Evolutionary conservation across 1,140 invertebrate species (phyloP).

Genomic region (Lordiphosa mommai): DNA sequence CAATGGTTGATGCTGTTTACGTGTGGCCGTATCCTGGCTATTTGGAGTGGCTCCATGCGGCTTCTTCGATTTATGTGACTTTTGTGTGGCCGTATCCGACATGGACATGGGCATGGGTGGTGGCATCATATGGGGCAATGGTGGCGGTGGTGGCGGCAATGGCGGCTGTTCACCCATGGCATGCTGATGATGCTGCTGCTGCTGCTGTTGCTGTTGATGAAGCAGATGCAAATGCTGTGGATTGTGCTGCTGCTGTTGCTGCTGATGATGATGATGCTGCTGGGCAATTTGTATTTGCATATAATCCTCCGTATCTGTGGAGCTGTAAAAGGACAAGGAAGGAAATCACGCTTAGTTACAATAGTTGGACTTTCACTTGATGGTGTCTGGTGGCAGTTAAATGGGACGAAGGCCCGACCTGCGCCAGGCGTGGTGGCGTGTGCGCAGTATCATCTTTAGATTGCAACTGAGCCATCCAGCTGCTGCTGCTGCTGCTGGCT

Average conservation of each 20-base stretch:
- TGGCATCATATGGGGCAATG: slow-evolving; percentile 79
- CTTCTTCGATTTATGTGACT: slow-evolving; percentile 62
- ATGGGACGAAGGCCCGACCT: slow-evolving; percentile 37
- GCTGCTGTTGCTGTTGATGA: slow-evolving; percentile 58
- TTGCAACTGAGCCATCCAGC: slow-evolving; percentile 53
- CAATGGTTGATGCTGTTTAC: slow-evolving; percentile 84
- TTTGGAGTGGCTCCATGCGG: slow-evolving; percentile 80
- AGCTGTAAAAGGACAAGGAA: slow-evolving; percentile 39
- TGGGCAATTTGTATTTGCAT: slow-evolving; percentile 77
- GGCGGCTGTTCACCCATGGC: slow-evolving; percentile 65
- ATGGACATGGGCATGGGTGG: slow-evolving; percentile 74
- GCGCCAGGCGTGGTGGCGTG: slow-evolving; percentile 71
- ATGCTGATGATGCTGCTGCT: slow-evolving; percentile 37
- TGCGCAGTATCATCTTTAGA: slow-evolving; percentile 72
- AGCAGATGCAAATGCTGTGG: slow-evolving; percentile 78
- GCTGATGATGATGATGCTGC: slow-evolving; percentile 55
- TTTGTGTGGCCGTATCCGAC: slow-evolving; percentile 19
- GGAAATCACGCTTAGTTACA: slow-evolving; percentile 9
- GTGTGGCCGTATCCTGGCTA: slow-evolving; percentile 78
- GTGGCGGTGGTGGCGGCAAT: slow-evolving; percentile 80
- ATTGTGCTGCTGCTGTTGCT: slow-evolving; percentile 31
- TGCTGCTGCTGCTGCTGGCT: slow-evolving; percentile 8
- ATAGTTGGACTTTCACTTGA: background rate
- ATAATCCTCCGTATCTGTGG: slow-evolving; percentile 79
- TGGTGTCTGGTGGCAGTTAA: no score